A percentile compares a stretch with the other conserved stretches of the same genome.
Evolutionary conservation across 2,113 vertebrate species (phyloP).

Genomic region (Tenebrosternarchus preto): DNA sequence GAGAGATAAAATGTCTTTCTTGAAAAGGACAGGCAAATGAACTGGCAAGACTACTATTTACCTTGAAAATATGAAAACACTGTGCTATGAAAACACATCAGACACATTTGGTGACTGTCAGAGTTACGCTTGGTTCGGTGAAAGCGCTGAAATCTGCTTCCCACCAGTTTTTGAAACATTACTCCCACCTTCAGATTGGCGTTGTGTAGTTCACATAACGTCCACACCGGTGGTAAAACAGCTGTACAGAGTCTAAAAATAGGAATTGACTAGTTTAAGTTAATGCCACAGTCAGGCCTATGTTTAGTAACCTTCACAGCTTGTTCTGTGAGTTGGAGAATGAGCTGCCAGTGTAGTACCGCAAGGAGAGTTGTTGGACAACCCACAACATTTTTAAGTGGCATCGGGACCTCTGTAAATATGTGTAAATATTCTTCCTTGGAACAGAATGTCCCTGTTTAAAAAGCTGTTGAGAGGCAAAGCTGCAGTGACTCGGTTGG

Average conservation of each 20-base stretch:
- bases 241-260: constrained; percentile 58
- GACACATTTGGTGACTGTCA: neutral
- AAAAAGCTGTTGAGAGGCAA: neutral
- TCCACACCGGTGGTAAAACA: constrained; percentile 49
- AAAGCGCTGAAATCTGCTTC: neutral
- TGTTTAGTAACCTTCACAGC: constrained; percentile 44
- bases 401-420: neutral
- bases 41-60: neutral
- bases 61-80: neutral
- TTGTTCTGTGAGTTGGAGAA: constrained; percentile 38
- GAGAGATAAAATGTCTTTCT: neutral
- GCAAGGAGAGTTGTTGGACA: neutral
- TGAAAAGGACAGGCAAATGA: neutral
- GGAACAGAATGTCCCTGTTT: neutral
- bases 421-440: neutral
- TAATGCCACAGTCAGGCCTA: constrained; percentile 45
- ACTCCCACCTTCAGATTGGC: neutral
- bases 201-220: neutral
- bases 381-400: neutral
- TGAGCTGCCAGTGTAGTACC: neutral
- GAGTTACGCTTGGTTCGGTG: neutral
- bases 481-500: neutral
- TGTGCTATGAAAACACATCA: neutral
- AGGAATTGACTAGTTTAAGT: constrained; percentile 53
- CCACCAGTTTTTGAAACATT: constrained; percentile 7